Conservation (phyloP, 2,888 invertebrate species). For the Ichneumoninae sp. region DNA sequence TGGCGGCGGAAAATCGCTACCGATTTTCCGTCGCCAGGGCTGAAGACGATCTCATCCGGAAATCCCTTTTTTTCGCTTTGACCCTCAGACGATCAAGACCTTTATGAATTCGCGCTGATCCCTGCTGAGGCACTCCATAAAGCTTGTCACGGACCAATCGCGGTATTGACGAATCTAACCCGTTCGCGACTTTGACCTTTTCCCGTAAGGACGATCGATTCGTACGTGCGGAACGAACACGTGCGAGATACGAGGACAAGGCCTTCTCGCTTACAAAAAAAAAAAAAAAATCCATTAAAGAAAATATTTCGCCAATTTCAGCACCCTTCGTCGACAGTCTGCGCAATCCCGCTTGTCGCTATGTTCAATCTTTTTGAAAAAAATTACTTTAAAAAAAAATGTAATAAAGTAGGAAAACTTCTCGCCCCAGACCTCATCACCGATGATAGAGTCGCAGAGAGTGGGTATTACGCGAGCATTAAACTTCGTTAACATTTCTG, state of each 20-base stretch:
- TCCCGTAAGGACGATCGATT: constrained; percentile 2
- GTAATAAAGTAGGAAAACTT: neutral
- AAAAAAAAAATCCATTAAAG: neutral
- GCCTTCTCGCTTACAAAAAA: neutral
- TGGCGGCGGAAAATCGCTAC: neutral
- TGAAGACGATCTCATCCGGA: neutral
- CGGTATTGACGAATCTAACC: neutral
- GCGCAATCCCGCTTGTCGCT: neutral
- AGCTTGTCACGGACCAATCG: neutral
- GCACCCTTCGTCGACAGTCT: neutral
- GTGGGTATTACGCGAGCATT: constrained; percentile 19
- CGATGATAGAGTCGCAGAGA: constrained; percentile 10
- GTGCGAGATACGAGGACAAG: constrained; percentile 11
- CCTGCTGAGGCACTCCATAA: neutral
- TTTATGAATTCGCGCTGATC: neutral
- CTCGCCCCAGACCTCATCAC: neutral
- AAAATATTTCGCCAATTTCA: neutral
- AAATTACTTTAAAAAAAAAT: neutral
- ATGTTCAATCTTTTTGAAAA: neutral
- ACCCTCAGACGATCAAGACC: neutral
- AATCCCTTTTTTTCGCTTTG: neutral
- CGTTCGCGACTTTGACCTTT: constrained; percentile 16
- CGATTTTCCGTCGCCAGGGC: neutral
- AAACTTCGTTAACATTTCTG: constrained; percentile 38
- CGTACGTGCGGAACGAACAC: neutral